These are phyloP conservation scores for Labeo calbasu DNA, from an alignment of 2,797 vertebrate species.

Conservation along the genomic window DNA sequence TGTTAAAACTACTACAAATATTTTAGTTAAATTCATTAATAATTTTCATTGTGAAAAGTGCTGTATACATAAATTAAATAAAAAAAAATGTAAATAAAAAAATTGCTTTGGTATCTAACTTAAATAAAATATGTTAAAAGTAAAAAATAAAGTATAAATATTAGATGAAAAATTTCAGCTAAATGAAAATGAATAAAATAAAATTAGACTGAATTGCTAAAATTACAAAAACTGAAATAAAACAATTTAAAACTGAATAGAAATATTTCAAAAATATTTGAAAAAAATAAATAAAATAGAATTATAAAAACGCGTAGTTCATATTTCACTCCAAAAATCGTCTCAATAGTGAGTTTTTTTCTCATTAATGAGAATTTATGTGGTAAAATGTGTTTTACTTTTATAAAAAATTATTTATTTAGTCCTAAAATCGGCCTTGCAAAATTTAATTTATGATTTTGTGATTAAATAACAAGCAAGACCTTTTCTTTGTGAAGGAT, in stretches of 20 bases:
- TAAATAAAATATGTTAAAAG: too few species aligned
- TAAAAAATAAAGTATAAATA: too few species aligned
- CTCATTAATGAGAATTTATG: not conserved
- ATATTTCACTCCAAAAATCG: not conserved
- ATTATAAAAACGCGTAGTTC: not conserved
- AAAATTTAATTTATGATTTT: not conserved
- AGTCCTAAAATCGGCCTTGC: not conserved
- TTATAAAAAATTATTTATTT: not conserved
- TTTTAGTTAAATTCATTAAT: not conserved
- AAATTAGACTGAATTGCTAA: too few species aligned
- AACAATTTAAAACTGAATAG: too few species aligned
- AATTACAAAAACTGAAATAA: too few species aligned
- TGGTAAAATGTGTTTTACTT: not conserved
- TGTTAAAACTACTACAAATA: not conserved
- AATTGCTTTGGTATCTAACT: too few species aligned
- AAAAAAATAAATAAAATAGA: not conserved
- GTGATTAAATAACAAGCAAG: not conserved
- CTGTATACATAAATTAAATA: not conserved
- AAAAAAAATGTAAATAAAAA: too few species aligned
- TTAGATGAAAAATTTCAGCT: too few species aligned
- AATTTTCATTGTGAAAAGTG: not conserved
- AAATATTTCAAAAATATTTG: too few species aligned
- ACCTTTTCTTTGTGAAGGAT: not conserved
- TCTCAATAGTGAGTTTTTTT: not conserved
- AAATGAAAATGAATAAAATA: too few species aligned